A percentile compares a stretch with the other conserved stretches of the same genome.
Conservation (phyloP, 2,797 vertebrate genomes). For the Scyliorhinus canicula region DNA sequence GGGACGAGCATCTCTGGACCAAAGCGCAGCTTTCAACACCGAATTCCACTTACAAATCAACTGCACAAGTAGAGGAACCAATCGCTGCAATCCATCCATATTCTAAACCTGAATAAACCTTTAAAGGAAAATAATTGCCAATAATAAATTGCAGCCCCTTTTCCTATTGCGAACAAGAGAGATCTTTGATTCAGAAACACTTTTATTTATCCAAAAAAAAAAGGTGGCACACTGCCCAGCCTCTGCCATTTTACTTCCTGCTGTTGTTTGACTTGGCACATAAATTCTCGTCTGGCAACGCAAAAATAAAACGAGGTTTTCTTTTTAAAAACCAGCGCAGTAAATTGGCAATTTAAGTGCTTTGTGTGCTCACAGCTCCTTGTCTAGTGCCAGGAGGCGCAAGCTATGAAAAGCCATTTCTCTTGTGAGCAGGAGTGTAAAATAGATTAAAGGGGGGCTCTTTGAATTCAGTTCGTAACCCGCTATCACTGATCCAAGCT, state of each 20-base stretch:
- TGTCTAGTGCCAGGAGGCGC: background rate
- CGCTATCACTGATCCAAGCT: background rate
- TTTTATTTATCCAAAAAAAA: background rate
- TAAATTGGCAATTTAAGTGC: constrained; percentile 16
- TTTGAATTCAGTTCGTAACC: background rate
- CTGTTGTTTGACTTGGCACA: constrained; percentile 25
- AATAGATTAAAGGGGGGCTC: background rate
- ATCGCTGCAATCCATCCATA: background rate
- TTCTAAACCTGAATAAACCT: constrained; percentile 15
- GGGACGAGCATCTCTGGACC: background rate
- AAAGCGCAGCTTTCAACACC: background rate
- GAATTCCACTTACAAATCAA: background rate
- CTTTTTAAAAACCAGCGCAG: background rate
- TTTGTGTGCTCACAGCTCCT: background rate
- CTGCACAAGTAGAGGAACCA: background rate
- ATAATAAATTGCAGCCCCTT: background rate
- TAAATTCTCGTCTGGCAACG: constrained; percentile 2
- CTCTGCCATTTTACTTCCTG: background rate
- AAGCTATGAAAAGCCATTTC: background rate
- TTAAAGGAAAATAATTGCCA: constrained; percentile 12
- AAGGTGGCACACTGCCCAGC: background rate
- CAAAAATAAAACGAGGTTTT: background rate
- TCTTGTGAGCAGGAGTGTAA: background rate
- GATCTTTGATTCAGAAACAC: constrained; percentile 8
- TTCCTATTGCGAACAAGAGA: background rate